phyloP scores from a whole-genome alignment of 2,888 invertebrate species.

The Lycophotia porphyrea region DNA sequence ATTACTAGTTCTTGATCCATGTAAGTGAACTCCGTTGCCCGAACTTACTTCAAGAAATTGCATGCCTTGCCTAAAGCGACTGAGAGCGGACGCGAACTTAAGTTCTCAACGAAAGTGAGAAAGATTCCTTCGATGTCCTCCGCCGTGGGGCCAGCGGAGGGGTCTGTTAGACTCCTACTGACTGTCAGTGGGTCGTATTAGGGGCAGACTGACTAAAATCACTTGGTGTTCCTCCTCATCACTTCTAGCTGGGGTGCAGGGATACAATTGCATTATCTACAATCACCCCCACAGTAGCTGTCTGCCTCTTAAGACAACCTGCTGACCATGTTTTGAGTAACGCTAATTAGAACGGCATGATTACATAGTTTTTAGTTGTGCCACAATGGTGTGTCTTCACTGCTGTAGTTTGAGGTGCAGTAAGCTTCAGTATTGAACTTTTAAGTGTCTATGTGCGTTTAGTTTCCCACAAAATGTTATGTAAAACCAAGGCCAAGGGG shows the following conservation, averaged over 20 bases:
- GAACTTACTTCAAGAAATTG: no score
- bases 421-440: background rate
- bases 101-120: no score
- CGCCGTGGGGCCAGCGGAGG: no score
- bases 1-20: no score
- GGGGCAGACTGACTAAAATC: no score
- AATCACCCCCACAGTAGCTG: background rate
- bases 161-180: no score
- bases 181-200: no score
- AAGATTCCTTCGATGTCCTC: no score
- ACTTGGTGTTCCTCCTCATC: no score
- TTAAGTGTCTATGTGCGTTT: background rate
- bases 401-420: background rate
- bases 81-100: no score
- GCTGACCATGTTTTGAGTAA: background rate
- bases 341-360: background rate
- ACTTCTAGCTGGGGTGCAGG: background rate
- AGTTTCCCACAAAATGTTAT: background rate
- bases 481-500: background rate
- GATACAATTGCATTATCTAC: background rate
- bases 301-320: background rate
- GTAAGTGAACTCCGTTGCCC: no score
- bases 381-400: background rate
- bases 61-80: no score
- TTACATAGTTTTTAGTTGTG: background rate